These are phyloP conservation scores for Mesocricetus auratus DNA, from an alignment of 2,113 vertebrate genomes.

Conservation along the genomic window DNA sequence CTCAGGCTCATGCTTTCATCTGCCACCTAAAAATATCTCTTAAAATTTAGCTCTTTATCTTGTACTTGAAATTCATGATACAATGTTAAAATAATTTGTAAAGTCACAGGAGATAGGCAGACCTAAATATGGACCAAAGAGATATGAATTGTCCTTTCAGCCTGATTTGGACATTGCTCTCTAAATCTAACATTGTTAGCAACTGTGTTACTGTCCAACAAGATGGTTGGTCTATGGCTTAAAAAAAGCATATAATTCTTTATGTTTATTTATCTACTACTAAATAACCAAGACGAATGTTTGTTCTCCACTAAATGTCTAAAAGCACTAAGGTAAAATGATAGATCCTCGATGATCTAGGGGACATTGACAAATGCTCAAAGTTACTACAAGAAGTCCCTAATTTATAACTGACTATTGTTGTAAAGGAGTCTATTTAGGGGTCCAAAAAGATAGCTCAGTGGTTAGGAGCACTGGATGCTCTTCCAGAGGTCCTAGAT, in stretches of 20 bases:
- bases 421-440: slow-evolving; percentile 31
- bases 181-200: background rate
- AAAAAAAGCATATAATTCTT: slow-evolving; percentile 34
- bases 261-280: background rate
- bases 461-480: background rate
- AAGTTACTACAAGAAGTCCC: slow-evolving; percentile 3
- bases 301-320: background rate
- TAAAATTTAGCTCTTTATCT: slow-evolving; percentile 68
- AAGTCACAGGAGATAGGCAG: slow-evolving; percentile 30
- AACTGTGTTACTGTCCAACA: background rate
- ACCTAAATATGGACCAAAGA: slow-evolving; percentile 53
- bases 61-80: slow-evolving; percentile 65
- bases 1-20: slow-evolving; percentile 68
- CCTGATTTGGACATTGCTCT: slow-evolving; percentile 36
- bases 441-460: background rate
- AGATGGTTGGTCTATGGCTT: background rate
- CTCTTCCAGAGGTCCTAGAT: background rate
- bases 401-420: background rate
- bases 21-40: slow-evolving; percentile 73
- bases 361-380: background rate
- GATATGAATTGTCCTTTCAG: slow-evolving; percentile 1
- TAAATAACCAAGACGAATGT: slow-evolving; percentile 27
- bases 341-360: background rate
- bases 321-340: slow-evolving; percentile 42
- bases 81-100: slow-evolving; percentile 68